A percentile compares a stretch with the other conserved stretches of the same genome.
phyloP scores from a whole-genome alignment of 1,140 invertebrate species.

The Drosophila tropicalis region DNA sequence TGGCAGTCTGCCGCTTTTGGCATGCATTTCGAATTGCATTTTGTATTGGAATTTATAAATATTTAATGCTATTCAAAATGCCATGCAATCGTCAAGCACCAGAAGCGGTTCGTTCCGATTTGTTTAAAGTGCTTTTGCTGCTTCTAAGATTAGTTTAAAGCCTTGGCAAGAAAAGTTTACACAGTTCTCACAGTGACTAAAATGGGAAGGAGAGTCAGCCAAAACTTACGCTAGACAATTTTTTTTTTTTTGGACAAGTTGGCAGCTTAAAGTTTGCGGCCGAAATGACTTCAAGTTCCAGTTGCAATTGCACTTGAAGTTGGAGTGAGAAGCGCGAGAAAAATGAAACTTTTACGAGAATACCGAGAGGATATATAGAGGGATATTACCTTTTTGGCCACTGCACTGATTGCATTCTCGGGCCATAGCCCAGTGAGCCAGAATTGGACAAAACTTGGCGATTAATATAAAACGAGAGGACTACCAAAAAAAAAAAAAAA shows the following conservation, averaged over 20 bases:
- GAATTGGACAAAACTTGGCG: conserved; percentile 7
- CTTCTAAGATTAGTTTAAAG: conserved; percentile 23
- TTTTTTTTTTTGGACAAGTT: conserved; percentile 28
- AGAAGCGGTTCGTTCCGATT: conserved; percentile 8
- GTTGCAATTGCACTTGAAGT: not conserved
- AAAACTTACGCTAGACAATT: conserved; percentile 40
- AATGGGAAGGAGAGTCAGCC: not conserved
- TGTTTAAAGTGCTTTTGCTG: not conserved
- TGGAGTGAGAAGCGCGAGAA: not conserved
- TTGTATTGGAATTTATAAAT: conserved; percentile 82
- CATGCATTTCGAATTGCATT: conserved; percentile 80
- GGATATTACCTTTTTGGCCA: conserved; percentile 1
- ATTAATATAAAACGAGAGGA: not conserved
- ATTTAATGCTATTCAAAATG: conserved; percentile 82
- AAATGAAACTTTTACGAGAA: not conserved
- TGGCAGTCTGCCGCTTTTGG: conserved; percentile 65
- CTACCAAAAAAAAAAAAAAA: too few relatives aligned
- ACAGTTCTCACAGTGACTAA: not conserved
- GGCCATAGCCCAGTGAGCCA: not conserved
- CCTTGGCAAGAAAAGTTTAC: conserved; percentile 48
- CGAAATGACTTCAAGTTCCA: not conserved
- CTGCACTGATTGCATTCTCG: conserved; percentile 1
- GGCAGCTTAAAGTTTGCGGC: conserved; percentile 28
- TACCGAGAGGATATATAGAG: not conserved
- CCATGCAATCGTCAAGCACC: conserved; percentile 66